phyloP scores from a whole-genome alignment of 23 tunicate species.

The Ascidia mentula region DNA sequence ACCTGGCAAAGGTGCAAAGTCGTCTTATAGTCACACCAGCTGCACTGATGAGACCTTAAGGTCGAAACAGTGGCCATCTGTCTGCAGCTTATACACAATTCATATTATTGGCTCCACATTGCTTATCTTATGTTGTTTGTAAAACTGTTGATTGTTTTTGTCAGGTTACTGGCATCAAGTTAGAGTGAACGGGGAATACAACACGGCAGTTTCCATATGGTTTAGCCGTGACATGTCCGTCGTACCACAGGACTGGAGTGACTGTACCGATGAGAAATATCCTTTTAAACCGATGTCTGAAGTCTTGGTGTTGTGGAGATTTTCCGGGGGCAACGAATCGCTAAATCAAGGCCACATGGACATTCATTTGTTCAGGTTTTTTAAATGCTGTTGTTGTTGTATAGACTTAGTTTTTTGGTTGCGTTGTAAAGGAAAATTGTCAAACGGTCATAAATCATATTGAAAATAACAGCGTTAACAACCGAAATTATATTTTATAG shows the following conservation, averaged over 20 bases:
- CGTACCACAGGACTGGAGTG: conserved; percentile 35
- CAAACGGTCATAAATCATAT: too few species aligned
- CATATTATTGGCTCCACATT: too few species aligned
- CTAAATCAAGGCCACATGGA: conserved; percentile 52
- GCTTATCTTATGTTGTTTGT: too few species aligned
- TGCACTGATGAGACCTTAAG: too few species aligned
- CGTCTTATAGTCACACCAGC: too few species aligned
- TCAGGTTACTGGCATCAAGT: conserved; percentile 75
- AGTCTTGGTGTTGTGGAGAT: conserved; percentile 51
- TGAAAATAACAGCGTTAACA: too few species aligned
- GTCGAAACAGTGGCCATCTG: too few species aligned
- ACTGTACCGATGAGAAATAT: conserved; percentile 6
- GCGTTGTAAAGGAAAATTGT: too few species aligned
- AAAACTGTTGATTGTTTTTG: too few species aligned
- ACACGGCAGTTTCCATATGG: conserved; percentile 72
- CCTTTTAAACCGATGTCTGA: conserved; percentile 44
- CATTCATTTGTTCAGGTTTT: conserved; percentile 42
- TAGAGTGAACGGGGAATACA: conserved; percentile 60
- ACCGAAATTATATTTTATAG: too few species aligned
- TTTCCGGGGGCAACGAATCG: conserved; percentile 29
- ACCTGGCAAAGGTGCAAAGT: too few species aligned
- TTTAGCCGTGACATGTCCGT: conserved; percentile 22
- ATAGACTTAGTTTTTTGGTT: not conserved
- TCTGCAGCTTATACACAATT: too few species aligned
- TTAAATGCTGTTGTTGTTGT: not conserved